Evolutionary conservation across 2,888 invertebrate species (phyloP).

Genomic region (Stenodera caucasica): DNA sequence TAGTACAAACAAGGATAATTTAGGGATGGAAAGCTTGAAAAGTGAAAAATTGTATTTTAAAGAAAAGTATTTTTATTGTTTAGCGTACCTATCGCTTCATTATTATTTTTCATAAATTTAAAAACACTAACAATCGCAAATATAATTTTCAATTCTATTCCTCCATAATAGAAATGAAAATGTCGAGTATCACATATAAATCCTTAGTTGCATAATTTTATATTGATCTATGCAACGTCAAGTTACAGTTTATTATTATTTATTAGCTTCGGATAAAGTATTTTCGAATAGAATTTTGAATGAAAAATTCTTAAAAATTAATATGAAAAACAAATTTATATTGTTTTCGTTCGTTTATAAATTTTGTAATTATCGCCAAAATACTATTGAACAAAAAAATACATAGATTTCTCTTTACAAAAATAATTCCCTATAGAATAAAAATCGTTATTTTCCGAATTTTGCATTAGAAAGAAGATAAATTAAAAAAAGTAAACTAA

Average conservation of each 20-base stretch:
- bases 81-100: constrained; percentile 25
- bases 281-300: background rate
- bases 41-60: constrained; percentile 7
- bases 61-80: constrained; percentile 30
- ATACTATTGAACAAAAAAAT: no score
- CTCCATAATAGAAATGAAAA: constrained; percentile 30
- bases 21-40: background rate
- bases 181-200: constrained; percentile 49
- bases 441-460: background rate
- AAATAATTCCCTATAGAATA: constrained; percentile 18
- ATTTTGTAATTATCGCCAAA: no score
- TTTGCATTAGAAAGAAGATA: constrained; percentile 5
- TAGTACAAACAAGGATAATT: background rate
- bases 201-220: constrained; percentile 37
- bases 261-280: background rate
- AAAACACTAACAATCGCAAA: constrained; percentile 44
- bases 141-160: constrained; percentile 34
- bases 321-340: background rate
- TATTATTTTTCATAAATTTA: constrained; percentile 34
- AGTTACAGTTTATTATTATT: background rate
- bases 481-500: constrained; percentile 25
- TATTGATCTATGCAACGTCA: constrained; percentile 11
- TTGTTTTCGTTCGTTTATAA: no score
- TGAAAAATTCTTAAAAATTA: background rate
- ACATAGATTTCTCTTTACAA: constrained; percentile 9